Evolutionary conservation across 2,888 invertebrate genomes (phyloP), one percentile per base, ranked within the genome.

Genomic region (Pseudococcus jackbeardsleyi): DNA sequence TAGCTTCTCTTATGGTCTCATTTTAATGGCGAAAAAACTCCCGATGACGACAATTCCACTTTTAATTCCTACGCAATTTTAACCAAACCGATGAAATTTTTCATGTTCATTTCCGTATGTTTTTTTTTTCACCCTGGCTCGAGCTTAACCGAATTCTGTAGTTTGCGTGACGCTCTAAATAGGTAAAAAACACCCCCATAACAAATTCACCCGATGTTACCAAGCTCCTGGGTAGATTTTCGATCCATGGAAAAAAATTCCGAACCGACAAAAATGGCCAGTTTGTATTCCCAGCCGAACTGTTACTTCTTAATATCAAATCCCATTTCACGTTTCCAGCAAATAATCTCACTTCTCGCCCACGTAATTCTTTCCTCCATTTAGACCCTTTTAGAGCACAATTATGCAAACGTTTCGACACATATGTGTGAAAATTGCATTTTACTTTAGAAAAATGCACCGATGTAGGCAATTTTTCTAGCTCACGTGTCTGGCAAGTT

Each of bases 171-270:
- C 17, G 12, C 17, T 17, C 5, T 5, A 11, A 46, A 46, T 46
- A 9, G 59, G 19, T 19, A 19, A 59, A 59, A 59, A 59, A 59
- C 19, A 59, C 59, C 59, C 19, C 59, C 19, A 72, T 72, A 72
- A 72, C 33, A 17, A 72, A 72, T 72, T 72, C 68, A 72, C 33
- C 33, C 15, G 26, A 72, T 33, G 68, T 72, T 72, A 72, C 68
- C 68, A 3, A n/a, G n/a, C n/a, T n/a, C n/a, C n/a, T n/a, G n/a
- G 11, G 64, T 64, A 17, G 17, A 54, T 54, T 54, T 64, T 64
- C 12, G 6, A 22, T 19, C 19, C 22, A 1, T 15, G 17, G 19
- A 64, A 64, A 64, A 64, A 64, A 64, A 64, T 3, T 22, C 7
- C 26, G 1, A 33, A 9, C 22, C 22, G 22, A 64, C 11, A 22